Evolutionary conservation across 2,797 vertebrate genomes (phyloP).

Genomic region (Enteromius thamalakanensis): DNA sequence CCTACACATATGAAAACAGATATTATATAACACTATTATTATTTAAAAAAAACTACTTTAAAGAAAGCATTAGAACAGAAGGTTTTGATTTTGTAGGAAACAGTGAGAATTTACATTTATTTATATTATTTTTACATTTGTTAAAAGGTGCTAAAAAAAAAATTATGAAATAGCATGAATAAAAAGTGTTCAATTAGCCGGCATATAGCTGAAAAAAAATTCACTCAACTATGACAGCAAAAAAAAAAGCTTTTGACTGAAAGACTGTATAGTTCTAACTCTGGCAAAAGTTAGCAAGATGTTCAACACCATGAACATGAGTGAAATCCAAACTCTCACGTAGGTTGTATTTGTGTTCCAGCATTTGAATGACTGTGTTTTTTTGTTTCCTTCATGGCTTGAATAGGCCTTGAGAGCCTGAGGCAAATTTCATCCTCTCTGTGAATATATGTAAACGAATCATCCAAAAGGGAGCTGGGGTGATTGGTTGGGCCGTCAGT

Average conservation of each 20-base stretch:
- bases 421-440: conserved; percentile 11
- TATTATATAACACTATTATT: background rate
- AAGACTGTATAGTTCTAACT: background rate
- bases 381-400: conserved; percentile 12
- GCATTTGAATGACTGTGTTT: conserved; percentile 3
- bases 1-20: background rate
- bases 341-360: background rate
- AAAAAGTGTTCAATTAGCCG: background rate
- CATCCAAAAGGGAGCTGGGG: conserved; percentile 9
- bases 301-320: background rate
- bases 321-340: background rate
- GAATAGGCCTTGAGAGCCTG: conserved; percentile 12
- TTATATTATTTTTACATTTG: no score
- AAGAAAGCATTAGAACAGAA: background rate
- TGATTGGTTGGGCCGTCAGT: conserved; percentile 24
- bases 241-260: background rate
- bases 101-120: no score
- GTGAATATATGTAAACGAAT: conserved; percentile 31
- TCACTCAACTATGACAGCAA: background rate
- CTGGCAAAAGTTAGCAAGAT: background rate
- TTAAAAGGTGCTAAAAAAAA: background rate
- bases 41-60: background rate
- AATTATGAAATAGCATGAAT: background rate
- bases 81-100: background rate
- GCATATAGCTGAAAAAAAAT: background rate